phyloP scores from a whole-genome alignment of 2,797 vertebrate species.

The Sebastes steindachneri region DNA sequence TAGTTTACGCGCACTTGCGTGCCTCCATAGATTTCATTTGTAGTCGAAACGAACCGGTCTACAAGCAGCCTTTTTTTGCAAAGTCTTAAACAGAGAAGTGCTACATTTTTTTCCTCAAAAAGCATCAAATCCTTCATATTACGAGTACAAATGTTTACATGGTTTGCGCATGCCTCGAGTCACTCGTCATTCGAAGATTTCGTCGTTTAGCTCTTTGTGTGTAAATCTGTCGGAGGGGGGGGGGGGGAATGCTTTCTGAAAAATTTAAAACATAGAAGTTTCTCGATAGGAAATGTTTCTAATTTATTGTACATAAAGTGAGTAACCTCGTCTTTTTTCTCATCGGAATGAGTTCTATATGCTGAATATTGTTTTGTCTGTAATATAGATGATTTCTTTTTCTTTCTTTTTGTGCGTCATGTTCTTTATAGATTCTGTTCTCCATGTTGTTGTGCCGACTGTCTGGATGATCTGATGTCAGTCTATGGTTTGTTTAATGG shows the following conservation, averaged over 20 bases:
- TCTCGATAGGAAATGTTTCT: slow-evolving; percentile 72
- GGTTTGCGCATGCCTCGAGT: slow-evolving; percentile 77
- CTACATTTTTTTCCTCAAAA: neutral
- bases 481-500: slow-evolving; percentile 32
- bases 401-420: slow-evolving; percentile 38
- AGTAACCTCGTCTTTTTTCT: slow-evolving; percentile 65
- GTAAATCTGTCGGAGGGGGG: slow-evolving; percentile 42
- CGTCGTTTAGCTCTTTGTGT: slow-evolving; percentile 65
- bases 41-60: slow-evolving; percentile 18
- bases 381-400: slow-evolving; percentile 55
- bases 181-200: slow-evolving; percentile 47
- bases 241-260: slow-evolving; percentile 41
- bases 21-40: neutral
- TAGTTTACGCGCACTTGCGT: neutral
- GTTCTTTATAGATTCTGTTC: slow-evolving; percentile 63
- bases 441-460: slow-evolving; percentile 70
- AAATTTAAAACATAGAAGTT: slow-evolving; percentile 42
- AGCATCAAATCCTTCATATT: slow-evolving; percentile 21
- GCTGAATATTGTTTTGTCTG: slow-evolving; percentile 65
- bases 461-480: slow-evolving; percentile 43
- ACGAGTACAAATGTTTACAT: slow-evolving; percentile 79
- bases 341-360: slow-evolving; percentile 68
- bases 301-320: slow-evolving; percentile 85
- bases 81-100: slow-evolving; percentile 6
- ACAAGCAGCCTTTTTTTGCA: neutral